Percentiles rank a stretch among this genome's conserved stretches.
phyloP scores from a whole-genome alignment of 2,888 invertebrate genomes.

The Halictus ligatus region DNA sequence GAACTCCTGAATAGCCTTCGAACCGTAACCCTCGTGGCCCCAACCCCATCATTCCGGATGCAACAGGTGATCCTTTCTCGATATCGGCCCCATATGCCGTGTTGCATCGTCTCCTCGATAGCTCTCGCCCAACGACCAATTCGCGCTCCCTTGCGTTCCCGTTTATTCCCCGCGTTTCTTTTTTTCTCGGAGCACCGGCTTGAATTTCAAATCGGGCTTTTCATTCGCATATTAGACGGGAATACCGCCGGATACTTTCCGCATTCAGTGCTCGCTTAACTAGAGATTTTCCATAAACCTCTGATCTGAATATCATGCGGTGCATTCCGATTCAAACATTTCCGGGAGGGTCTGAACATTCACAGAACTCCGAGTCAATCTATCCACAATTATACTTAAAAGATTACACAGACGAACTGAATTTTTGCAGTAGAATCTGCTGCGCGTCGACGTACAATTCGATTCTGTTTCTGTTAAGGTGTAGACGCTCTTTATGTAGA shows the following conservation, averaged over 20 bases:
- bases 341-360: not conserved
- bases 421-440: not conserved
- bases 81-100: conserved; percentile 80
- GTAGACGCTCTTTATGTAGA: not conserved
- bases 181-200: conserved; percentile 29
- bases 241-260: not conserved
- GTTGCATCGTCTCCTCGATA: conserved; percentile 69
- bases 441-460: no score
- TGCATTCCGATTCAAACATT: not conserved
- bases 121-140: conserved; percentile 64
- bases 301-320: not conserved
- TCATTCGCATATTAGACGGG: conserved; percentile 20
- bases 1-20: conserved; percentile 83
- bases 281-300: not conserved
- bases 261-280: not conserved
- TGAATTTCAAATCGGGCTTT: conserved; percentile 23
- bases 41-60: conserved; percentile 82
- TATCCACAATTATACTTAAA: not conserved
- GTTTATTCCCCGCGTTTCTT: conserved; percentile 39
- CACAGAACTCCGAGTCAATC: not conserved
- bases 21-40: conserved; percentile 79
- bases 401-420: not conserved
- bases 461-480: no score
- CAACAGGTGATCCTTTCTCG: conserved; percentile 84
- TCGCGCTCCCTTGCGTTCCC: conserved; percentile 60